Conservation (phyloP, 2,113 vertebrate genomes). For the Gnathonemus longibarbis region DNA sequence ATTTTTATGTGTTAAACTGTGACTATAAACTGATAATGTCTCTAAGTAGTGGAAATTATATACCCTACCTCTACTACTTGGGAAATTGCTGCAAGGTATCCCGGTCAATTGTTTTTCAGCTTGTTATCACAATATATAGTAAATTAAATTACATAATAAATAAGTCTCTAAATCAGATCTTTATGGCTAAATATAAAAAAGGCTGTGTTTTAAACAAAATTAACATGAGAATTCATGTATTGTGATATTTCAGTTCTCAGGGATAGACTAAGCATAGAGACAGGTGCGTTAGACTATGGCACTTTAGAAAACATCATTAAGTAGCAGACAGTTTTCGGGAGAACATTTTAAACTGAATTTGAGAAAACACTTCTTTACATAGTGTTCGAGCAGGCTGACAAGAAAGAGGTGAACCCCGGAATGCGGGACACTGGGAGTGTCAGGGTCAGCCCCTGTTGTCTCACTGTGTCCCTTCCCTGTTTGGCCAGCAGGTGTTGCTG, state of each 20-base stretch:
- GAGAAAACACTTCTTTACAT: too few species aligned
- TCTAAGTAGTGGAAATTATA: neutral
- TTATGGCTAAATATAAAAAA: neutral
- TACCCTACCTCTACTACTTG: neutral
- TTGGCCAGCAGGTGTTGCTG: too few species aligned
- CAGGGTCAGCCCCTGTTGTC: too few species aligned
- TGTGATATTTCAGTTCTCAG: neutral
- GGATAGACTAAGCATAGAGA: neutral
- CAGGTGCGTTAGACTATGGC: neutral
- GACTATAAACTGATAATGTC: neutral
- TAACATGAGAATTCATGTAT: neutral
- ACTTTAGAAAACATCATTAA: neutral
- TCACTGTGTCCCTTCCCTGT: too few species aligned
- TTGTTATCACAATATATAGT: neutral
- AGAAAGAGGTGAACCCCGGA: too few species aligned
- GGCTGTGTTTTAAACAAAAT: neutral
- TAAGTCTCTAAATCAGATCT: neutral
- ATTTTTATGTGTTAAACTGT: neutral
- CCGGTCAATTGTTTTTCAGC: neutral
- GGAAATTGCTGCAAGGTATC: neutral
- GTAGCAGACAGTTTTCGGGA: too few species aligned
- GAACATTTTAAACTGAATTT: too few species aligned
- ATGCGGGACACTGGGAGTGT: too few species aligned
- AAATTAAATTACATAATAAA: neutral
- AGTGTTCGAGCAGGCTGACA: too few species aligned